A percentile compares a stretch with the other conserved stretches of the same genome.
Evolutionary conservation across 2,888 invertebrate genomes (phyloP).

Genomic region (Merodon equestris): DNA sequence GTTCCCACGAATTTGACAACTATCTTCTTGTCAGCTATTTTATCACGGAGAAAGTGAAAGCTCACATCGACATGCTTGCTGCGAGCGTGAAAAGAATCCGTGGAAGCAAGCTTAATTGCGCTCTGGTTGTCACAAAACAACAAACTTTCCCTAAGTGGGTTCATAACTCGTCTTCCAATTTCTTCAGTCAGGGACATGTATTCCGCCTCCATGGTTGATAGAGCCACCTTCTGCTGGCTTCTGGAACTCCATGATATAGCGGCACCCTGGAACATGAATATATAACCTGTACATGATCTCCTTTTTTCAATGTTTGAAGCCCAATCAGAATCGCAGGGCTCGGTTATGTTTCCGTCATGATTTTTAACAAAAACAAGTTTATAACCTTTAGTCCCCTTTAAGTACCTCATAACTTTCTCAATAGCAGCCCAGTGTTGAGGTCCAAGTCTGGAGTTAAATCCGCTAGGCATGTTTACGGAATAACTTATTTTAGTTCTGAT

Average conservation of each 20-base stretch:
- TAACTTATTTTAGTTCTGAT: slow-evolving; percentile 63
- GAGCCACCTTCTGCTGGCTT: slow-evolving; percentile 46
- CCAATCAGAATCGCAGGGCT: slow-evolving; percentile 59
- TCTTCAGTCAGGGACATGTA: slow-evolving; percentile 57
- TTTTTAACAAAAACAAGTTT: slow-evolving; percentile 28
- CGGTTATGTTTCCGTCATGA: slow-evolving; percentile 10
- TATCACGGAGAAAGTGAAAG: background rate
- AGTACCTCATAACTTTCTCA: slow-evolving; percentile 61
- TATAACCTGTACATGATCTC: slow-evolving; percentile 46
- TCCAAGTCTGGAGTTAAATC: slow-evolving; percentile 57
- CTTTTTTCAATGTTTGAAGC: slow-evolving; percentile 48
- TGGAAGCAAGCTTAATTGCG: background rate
- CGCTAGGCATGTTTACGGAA: slow-evolving; percentile 60
- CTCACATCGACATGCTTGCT: background rate
- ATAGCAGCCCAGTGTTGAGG: slow-evolving; percentile 65
- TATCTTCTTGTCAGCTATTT: no score
- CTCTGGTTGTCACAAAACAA: slow-evolving; percentile 57
- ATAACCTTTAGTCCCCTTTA: slow-evolving; percentile 22
- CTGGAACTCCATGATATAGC: slow-evolving; percentile 57
- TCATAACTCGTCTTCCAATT: slow-evolving; percentile 51
- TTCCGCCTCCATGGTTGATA: slow-evolving; percentile 59
- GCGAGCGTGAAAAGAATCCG: background rate
- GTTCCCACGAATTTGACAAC: no score
- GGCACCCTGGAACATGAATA: slow-evolving; percentile 43
- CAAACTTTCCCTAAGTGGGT: slow-evolving; percentile 30